Conservation (phyloP, 2,113 vertebrate genomes). For the Paradisaea rubra region DNA sequence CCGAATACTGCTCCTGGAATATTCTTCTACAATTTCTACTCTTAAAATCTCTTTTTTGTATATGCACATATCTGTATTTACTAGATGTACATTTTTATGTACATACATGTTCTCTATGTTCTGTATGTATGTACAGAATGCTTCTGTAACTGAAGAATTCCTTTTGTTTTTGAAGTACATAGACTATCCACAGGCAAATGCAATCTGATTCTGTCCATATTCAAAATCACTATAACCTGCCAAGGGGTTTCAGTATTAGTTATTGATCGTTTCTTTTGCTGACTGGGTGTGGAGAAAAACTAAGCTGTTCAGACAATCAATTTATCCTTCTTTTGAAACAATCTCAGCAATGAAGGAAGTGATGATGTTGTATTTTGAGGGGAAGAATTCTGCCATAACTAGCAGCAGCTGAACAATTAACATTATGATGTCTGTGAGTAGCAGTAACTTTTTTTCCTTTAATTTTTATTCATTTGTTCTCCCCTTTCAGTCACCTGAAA, state of each 20-base stretch:
- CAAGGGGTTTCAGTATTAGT: neutral
- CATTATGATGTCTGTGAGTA: neutral
- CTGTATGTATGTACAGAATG: neutral
- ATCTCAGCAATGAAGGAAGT: neutral
- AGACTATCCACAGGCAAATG: neutral
- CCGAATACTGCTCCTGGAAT: neutral
- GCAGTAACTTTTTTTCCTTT: neutral
- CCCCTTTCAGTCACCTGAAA: neutral
- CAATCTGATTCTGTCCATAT: neutral
- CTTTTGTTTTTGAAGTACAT: neutral
- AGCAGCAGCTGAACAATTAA: neutral
- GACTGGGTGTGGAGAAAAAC: neutral
- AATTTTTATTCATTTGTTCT: neutral
- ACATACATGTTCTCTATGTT: neutral
- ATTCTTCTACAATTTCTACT: neutral
- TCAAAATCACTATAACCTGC: neutral
- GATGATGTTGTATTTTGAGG: neutral
- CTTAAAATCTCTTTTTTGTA: neutral
- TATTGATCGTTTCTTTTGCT: neutral
- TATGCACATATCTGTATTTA: neutral
- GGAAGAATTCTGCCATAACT: neutral
- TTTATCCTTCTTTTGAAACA: neutral
- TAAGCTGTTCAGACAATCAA: neutral
- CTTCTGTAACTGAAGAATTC: neutral
- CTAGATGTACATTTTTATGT: neutral